A percentile compares a stretch with the other conserved stretches of the same genome.
Conservation (phyloP, 1,140 invertebrate genomes). For the Bradysia coprophila region DNA sequence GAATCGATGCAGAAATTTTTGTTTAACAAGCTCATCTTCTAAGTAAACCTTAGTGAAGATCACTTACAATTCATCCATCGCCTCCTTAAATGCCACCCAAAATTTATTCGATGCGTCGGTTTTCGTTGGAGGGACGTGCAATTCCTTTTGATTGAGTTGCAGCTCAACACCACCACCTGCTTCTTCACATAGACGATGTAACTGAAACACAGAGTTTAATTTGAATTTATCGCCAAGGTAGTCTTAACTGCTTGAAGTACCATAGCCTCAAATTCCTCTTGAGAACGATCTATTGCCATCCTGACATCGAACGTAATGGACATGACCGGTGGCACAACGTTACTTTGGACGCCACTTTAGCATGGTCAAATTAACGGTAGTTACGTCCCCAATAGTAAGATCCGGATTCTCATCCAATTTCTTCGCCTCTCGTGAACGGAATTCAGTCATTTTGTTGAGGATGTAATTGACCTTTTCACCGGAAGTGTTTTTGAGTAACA, state of each 20-base stretch:
- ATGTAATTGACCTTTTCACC: slow-evolving; percentile 54
- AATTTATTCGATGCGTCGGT: slow-evolving; percentile 44
- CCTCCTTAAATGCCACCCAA: slow-evolving; percentile 56
- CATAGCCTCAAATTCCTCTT: slow-evolving; percentile 45
- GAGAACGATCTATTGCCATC: slow-evolving; percentile 43
- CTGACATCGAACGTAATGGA: slow-evolving; percentile 58
- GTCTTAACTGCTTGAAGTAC: slow-evolving; percentile 26
- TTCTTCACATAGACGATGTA: slow-evolving; percentile 37
- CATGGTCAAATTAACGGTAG: slow-evolving; percentile 66
- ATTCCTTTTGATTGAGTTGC: slow-evolving; percentile 31
- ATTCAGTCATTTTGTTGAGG: slow-evolving; percentile 53
- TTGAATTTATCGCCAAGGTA: slow-evolving; percentile 27
- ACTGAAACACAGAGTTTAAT: slow-evolving; percentile 23
- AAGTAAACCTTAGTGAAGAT: no score
- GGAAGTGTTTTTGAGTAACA: slow-evolving; percentile 50
- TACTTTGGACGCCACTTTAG: slow-evolving; percentile 64
- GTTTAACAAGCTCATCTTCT: no score
- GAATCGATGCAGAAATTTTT: no score
- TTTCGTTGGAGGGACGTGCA: slow-evolving; percentile 33
- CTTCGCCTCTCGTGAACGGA: slow-evolving; percentile 33
- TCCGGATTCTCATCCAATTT: slow-evolving; percentile 28
- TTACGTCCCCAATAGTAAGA: slow-evolving; percentile 52
- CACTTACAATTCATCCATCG: slow-evolving; percentile 26
- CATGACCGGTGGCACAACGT: slow-evolving; percentile 68
- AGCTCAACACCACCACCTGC: slow-evolving; percentile 26